A percentile compares a stretch with the other conserved stretches of the same genome.
Evolutionary conservation across 2,888 invertebrate species (phyloP).

Genomic region (Tachina lurida): DNA sequence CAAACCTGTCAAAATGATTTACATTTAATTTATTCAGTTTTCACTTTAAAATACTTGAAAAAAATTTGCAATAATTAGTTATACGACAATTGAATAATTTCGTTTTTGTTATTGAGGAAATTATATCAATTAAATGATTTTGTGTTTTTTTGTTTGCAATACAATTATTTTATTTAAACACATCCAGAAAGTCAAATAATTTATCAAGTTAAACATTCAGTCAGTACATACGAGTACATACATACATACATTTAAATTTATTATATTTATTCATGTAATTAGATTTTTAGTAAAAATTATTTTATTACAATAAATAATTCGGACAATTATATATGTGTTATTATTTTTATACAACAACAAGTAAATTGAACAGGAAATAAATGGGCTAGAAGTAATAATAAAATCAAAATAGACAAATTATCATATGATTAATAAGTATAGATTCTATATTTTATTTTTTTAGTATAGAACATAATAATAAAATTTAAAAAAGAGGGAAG

Average conservation of each 20-base stretch:
- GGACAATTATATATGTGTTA: slow-evolving; percentile 31
- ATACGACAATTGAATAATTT: slow-evolving; percentile 43
- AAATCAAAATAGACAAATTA: slow-evolving; percentile 60
- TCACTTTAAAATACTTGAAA: slow-evolving; percentile 12
- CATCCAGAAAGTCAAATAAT: background rate
- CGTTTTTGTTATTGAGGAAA: slow-evolving; percentile 27
- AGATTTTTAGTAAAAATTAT: slow-evolving; percentile 55
- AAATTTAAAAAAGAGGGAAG: background rate
- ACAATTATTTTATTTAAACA: background rate
- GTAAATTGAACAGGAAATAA: background rate
- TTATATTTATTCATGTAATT: slow-evolving; percentile 42
- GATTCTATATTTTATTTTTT: too few relatives aligned
- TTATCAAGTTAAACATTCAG: slow-evolving; percentile 19
- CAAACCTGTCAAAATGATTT: background rate
- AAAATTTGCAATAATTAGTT: slow-evolving; percentile 24
- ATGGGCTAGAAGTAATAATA: background rate
- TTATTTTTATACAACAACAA: background rate
- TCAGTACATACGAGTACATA: background rate
- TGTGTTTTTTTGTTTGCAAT: background rate
- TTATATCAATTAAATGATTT: slow-evolving; percentile 40
- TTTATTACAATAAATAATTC: slow-evolving; percentile 40
- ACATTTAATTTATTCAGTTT: slow-evolving; percentile 2
- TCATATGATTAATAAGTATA: slow-evolving; percentile 62
- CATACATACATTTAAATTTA: too few relatives aligned
- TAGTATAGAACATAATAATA: slow-evolving; percentile 28